Base-by-base conservation (phyloP, 2,888 invertebrate species). In the Plagiodera versicolora region DNA sequence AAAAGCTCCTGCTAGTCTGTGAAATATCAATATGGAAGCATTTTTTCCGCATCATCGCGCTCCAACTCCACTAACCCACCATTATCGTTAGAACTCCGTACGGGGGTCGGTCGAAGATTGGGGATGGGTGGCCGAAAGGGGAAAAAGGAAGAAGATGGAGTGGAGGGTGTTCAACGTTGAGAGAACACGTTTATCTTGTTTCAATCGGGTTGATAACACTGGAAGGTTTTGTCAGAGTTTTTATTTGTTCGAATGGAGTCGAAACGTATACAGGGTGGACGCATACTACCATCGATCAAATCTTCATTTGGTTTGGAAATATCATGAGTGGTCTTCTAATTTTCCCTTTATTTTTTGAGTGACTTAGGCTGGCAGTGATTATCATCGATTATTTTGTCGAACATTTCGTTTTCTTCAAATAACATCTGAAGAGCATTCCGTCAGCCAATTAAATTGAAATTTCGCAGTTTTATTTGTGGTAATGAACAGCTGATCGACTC, bases 11-110 rank as follows among this genome's bases (percentile, higher is more conserved):
- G 9, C 28, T 10, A 10, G 32, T 11, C 32, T 6, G 32, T 32
- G 11, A 32, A 39, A 39, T 39, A 39, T 14, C 39, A 14, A 39
- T 14, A 14, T 39, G 6, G 4, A 39, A 39, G 39, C 39, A 39
- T 39, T 39, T n/a, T 32, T 39, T 39, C 39, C 39, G 39, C 14
- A n/a, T 39, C 4, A 39, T 11, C 11, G 4, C 39, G n/a, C 14
- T 14, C 6, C 4, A 14, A 39, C 8, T 24, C 2, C 39, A 11
- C 39, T 39, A 39, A 39, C 11, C 39, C 39, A 39, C 39, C n/a
- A 39, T 39, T 39, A 39, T 14, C 39, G 39, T 14, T 39, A 39
- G 14, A 70, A 60, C 69, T 70, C 68, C 65, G 70, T 55, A 68
- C 67, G 64, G 62, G 62, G 64, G 53, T 44, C 32, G 58, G 19